Evolutionary conservation across 2,113 vertebrate genomes (phyloP).

Genomic region (Syrrhaptes paradoxus): DNA sequence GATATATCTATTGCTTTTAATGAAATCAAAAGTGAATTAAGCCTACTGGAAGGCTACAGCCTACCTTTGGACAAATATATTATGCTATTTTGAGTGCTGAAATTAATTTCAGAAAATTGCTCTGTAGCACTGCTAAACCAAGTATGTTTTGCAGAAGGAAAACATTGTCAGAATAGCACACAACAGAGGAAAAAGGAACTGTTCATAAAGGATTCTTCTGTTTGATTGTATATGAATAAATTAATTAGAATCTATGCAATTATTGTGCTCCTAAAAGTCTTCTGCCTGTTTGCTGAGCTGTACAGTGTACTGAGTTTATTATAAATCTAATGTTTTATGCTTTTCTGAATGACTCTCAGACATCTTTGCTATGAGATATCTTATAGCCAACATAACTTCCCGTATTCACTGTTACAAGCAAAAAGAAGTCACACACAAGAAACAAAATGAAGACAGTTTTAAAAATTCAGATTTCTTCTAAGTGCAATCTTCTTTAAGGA

Average conservation of each 20-base stretch:
- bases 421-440: background rate
- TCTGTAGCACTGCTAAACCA: conserved; percentile 16
- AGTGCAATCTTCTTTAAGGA: background rate
- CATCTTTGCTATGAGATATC: background rate
- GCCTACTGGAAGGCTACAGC: background rate
- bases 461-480: background rate
- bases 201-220: background rate
- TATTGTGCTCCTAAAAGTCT: background rate
- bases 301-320: background rate
- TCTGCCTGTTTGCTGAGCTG: background rate
- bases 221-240: conserved; percentile 5
- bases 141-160: conserved; percentile 33
- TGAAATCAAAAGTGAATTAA: conserved; percentile 17
- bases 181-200: background rate
- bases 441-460: background rate
- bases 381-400: background rate
- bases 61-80: background rate
- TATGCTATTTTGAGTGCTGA: conserved; percentile 34
- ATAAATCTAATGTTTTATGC: background rate
- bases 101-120: conserved; percentile 39
- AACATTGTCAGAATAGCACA: background rate
- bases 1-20: background rate
- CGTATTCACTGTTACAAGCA: background rate
- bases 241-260: background rate
- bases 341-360: background rate